These are phyloP conservation scores for Stichodactyla mertensii DNA, from an alignment of 64 coral and sea anemone genomes.

Conservation along the genomic window DNA sequence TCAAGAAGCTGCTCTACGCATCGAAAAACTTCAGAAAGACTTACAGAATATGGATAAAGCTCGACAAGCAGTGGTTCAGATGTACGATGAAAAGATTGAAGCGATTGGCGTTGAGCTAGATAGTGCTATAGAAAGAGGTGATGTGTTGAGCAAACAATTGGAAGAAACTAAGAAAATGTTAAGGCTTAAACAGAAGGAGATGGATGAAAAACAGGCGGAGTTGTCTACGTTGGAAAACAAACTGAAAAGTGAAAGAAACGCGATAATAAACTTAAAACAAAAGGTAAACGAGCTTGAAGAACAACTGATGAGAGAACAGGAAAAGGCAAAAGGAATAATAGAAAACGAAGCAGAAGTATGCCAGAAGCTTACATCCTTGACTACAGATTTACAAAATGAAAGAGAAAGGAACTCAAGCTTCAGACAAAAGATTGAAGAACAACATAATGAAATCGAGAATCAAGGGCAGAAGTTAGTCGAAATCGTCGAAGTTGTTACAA, in stretches of 20 bases:
- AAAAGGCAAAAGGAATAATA: slow-evolving; percentile 6
- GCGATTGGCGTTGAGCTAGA: slow-evolving; percentile 63
- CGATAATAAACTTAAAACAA: not conserved
- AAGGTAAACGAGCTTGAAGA: slow-evolving; percentile 38
- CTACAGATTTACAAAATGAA: slow-evolving; percentile 33
- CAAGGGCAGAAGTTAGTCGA: slow-evolving; percentile 50
- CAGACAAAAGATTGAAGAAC: slow-evolving; percentile 33
- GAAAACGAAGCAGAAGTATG: slow-evolving; percentile 38
- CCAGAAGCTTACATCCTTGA: slow-evolving; percentile 30
- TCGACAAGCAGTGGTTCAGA: slow-evolving; percentile 71
- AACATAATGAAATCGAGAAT: slow-evolving; percentile 27
- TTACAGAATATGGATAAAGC: slow-evolving; percentile 77
- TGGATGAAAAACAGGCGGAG: slow-evolving; percentile 27
- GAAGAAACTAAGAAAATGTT: slow-evolving; percentile 28
- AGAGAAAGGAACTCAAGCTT: slow-evolving; percentile 27
- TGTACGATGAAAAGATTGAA: slow-evolving; percentile 84
- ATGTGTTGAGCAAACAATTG: slow-evolving; percentile 18
- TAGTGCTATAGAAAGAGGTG: slow-evolving; percentile 45
- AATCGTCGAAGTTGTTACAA: slow-evolving; percentile 28
- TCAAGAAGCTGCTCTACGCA: slow-evolving; percentile 32
- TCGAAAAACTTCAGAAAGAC: slow-evolving; percentile 55
- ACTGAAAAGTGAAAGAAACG: slow-evolving; percentile 17
- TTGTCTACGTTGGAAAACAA: slow-evolving; percentile 30
- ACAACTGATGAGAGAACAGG: slow-evolving; percentile 13
- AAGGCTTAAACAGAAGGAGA: slow-evolving; percentile 11